Conservation (phyloP, 2,797 vertebrate genomes). For the Tamandua tetradactyla region DNA sequence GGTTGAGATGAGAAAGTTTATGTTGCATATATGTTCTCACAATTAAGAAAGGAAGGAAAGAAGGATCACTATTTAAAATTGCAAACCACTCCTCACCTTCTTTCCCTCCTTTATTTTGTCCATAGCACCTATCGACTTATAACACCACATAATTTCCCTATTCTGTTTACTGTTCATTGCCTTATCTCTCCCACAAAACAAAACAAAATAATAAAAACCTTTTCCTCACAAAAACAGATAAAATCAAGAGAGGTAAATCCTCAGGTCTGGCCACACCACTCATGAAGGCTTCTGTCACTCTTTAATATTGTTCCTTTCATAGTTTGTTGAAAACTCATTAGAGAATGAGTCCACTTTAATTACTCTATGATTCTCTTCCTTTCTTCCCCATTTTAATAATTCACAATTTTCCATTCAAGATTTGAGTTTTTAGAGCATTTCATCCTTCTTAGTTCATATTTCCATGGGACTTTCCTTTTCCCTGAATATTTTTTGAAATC, state of each 20-base stretch:
- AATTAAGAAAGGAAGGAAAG: too few species aligned
- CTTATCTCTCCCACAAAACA: neutral
- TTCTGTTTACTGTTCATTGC: neutral
- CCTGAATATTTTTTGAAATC: neutral
- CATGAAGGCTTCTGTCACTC: neutral
- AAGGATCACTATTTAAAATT: too few species aligned
- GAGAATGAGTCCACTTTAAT: neutral
- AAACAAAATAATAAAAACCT: neutral
- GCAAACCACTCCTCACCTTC: neutral
- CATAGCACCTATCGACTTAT: too few species aligned
- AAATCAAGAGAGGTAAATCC: neutral
- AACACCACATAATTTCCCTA: too few species aligned
- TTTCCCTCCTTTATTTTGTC: neutral
- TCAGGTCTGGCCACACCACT: neutral
- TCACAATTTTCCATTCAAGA: neutral
- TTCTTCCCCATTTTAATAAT: neutral
- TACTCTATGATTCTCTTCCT: neutral
- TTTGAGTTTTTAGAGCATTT: neutral
- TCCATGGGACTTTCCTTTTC: neutral
- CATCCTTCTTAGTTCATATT: neutral
- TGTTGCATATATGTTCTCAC: too few species aligned
- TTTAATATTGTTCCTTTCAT: neutral
- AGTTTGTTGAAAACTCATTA: neutral
- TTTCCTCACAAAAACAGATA: neutral
- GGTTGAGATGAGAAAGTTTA: too few species aligned